Conservation (phyloP, 2,797 vertebrate species). For the Micrastur ruficollis region DNA sequence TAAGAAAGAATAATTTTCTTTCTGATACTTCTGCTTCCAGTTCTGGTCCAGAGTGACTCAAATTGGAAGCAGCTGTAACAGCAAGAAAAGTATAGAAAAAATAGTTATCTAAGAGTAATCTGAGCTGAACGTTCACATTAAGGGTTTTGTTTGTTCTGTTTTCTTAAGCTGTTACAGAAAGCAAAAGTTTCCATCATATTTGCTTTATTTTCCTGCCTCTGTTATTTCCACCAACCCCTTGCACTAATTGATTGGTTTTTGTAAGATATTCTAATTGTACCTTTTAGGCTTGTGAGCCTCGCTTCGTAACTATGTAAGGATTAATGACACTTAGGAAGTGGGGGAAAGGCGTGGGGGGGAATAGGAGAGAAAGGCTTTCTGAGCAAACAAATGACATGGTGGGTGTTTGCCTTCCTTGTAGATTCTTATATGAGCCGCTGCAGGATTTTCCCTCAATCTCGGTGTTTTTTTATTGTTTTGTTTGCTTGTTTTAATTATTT, state of each 20-base stretch:
- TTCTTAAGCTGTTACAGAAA: background rate
- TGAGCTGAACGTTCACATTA: background rate
- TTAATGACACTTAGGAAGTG: background rate
- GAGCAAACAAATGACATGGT: background rate
- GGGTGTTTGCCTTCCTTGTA: background rate
- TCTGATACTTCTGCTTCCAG: background rate
- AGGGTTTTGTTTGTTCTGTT: background rate
- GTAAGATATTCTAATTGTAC: background rate
- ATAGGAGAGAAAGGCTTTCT: background rate
- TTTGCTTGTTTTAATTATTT: background rate
- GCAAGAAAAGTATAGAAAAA: background rate
- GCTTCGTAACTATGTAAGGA: background rate
- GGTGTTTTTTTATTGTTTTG: background rate
- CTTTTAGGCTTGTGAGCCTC: background rate
- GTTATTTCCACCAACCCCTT: background rate
- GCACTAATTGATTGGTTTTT: background rate
- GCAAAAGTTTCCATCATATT: background rate
- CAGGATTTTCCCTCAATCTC: background rate
- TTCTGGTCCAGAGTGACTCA: background rate
- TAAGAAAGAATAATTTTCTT: background rate
- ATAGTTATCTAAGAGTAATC: background rate
- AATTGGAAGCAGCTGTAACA: conserved; percentile 47
- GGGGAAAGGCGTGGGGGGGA: background rate
- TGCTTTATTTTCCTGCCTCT: background rate
- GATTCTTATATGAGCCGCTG: background rate